Evolutionary conservation across 2,888 invertebrate species (phyloP), one percentile per base, ranked within the genome.

Genomic region (Tiliacea aurago): DNA sequence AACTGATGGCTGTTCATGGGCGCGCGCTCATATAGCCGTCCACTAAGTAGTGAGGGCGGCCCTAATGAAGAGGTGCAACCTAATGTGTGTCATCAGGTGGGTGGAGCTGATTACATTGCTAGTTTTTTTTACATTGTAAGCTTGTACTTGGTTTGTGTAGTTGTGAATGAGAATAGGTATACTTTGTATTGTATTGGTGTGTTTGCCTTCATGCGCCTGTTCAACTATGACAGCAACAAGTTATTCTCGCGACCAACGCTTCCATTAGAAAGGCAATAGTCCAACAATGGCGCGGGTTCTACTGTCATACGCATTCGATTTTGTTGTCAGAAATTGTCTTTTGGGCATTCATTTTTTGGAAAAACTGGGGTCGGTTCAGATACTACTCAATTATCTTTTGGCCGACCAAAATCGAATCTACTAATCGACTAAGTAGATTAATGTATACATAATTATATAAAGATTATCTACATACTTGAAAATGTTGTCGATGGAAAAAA

Each of bases 21-120:
- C 59, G 13, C 41, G n/a, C 47, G 56, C 66, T 72, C 53, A 76
- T 84, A 85, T 86, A 86, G 28, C 56, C 55, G 11, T 15, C n/a
- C 20, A 15, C 64, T 41, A 37, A 47, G n/a, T 66, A 37, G 65
- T n/a, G 33, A 13, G 13, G 10, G 4, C 13, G 13, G 51, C 51
- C 11, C 23, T 56, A 61, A 61, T 67, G 51, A 67, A 4, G 23
- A 33, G 45, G 4, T 45, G 62, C 37, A 11, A 18, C 15, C 11
- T 83, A 79, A 81, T 77, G 53, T 67, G 61, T 78, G 70, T 68
- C 49, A 73, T 72, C 59, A 62, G 3, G 33, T 51, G 53, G 76
- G 78, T 47, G 78, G 76, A 56, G 2, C 51, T 20, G 28, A 53
- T 64, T 37, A 75, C 61, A 43, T 59, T 55, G n/a, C 41, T 15